Conservation (phyloP, 2,113 vertebrate genomes). For the Engystomops pustulosus region DNA sequence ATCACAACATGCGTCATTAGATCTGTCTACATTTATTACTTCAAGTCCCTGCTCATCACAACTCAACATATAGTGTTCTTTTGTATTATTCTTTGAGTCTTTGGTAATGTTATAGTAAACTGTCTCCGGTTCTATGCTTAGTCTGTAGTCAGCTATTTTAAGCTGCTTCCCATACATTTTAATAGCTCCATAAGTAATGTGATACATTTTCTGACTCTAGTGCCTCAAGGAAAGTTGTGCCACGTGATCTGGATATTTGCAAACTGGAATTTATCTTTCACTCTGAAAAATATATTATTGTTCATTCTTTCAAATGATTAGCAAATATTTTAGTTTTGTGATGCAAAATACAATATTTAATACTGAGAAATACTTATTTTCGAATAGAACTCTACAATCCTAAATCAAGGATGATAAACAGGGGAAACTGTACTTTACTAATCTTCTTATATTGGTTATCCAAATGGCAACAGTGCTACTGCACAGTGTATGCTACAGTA, state of each 20-base stretch:
- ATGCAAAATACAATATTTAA: too few relatives aligned
- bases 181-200: not conserved
- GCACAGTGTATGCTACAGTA: too few relatives aligned
- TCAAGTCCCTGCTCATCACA: not conserved
- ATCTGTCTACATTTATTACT: not conserved
- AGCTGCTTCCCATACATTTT: not conserved
- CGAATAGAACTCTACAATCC: too few relatives aligned
- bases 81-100: not conserved
- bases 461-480: too few relatives aligned
- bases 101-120: not conserved
- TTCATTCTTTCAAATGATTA: too few relatives aligned
- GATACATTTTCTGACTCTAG: not conserved
- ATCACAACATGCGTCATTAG: not conserved
- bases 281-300: not conserved
- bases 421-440: too few relatives aligned
- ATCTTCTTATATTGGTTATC: too few relatives aligned
- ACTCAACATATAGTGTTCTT: not conserved
- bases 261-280: not conserved
- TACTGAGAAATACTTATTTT: too few relatives aligned
- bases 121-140: not conserved
- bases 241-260: not conserved
- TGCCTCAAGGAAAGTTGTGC: not conserved
- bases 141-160: not conserved
- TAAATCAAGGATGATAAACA: too few relatives aligned
- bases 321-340: too few relatives aligned